Evolutionary conservation across 1,140 invertebrate genomes (phyloP), one percentile per base, ranked within the genome.

Genomic region (fruit fly (Drosophila melanogaster)): DNA sequence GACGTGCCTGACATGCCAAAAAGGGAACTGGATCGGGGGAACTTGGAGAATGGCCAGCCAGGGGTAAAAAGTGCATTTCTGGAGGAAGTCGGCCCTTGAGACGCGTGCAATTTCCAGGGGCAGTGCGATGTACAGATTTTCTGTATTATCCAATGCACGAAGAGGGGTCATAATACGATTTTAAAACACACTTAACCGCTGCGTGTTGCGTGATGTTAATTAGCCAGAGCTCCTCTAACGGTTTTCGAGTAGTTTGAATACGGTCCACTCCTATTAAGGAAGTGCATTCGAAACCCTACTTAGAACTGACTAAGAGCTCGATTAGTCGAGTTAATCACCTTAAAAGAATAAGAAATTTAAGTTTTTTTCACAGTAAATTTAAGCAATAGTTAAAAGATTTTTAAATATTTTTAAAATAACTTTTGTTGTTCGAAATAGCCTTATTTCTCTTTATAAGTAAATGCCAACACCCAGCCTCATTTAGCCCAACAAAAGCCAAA

Each of bases 1-100:
- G 86, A 87, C 83, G 83, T 87, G 83, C 79, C 79, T 61, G 79
- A 79, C 84, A 87, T 87, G 84, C 77, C 81, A 64, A 64, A 69
- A 65, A 61, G 19, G 19, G 19, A 22, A 22, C 19, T 22, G 71
- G n/a, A n/a, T n/a, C n/a, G 60, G 60, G 22, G 22, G 12, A 50
- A 33, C 14, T 38, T 12, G 12, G 14, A 12, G 5, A 38, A 30
- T 30, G 30, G 30, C 37, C 37, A 17, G n/a, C 30, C 1, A 30
- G 30, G 30, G 30, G 30, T 30, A 30, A 30, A 10, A 30, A 30
- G 30, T 30, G 30, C 8, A 3, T 30, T 43, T 3, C 59, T 24
- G 22, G 22, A 87, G 83, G 83, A 87, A 79, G 86, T 87, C 66
- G 44, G 50, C 60, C 87, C 83, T 87, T 79, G 84, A 87, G 84